Evolutionary conservation across 2,797 vertebrate genomes (phyloP).

Genomic region (Coluber constrictor): DNA sequence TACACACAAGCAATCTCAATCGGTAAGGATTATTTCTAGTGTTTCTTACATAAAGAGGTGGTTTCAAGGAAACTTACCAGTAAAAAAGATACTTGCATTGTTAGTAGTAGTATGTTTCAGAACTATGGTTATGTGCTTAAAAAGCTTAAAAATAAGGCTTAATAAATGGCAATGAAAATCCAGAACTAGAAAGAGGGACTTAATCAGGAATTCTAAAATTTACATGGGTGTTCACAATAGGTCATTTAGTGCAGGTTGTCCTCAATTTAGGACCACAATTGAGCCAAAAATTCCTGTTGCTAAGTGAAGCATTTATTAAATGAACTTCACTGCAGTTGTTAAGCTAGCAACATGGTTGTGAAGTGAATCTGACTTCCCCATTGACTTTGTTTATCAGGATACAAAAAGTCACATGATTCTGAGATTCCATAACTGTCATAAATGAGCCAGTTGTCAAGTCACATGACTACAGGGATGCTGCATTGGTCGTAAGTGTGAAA

Average conservation of each 20-base stretch:
- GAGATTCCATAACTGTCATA: background rate
- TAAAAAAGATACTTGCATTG: background rate
- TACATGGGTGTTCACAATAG: background rate
- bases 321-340: background rate
- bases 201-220: background rate
- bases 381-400: background rate
- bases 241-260: background rate
- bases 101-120: background rate
- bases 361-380: background rate
- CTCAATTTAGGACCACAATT: background rate
- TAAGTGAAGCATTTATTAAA: background rate
- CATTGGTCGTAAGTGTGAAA: background rate
- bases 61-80: background rate
- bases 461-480: background rate
- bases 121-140: background rate
- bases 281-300: background rate
- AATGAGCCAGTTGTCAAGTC: background rate
- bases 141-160: background rate
- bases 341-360: background rate
- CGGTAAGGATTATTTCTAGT: background rate
- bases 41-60: background rate
- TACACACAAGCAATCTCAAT: background rate
- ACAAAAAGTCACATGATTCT: background rate
- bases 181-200: background rate
- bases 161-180: background rate